A percentile compares a stretch with the other conserved stretches of the same genome.
Conservation (phyloP, 1,140 invertebrate species). For the Leptonema lineaticorne region DNA sequence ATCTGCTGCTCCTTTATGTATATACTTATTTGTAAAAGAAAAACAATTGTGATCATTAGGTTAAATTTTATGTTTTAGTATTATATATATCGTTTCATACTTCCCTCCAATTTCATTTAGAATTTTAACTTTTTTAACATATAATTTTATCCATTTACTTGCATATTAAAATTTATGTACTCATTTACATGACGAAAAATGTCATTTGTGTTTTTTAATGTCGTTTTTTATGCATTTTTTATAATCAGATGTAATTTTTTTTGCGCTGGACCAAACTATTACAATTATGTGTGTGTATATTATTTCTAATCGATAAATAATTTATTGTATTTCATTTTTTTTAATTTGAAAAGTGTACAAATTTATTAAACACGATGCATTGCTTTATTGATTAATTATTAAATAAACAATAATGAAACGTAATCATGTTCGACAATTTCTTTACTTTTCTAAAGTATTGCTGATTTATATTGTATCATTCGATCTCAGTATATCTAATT, state of each 20-base stretch:
- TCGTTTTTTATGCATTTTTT: too few relatives aligned
- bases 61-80: slow-evolving; percentile 41
- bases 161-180: too few relatives aligned
- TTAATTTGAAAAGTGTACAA: not conserved
- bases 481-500: too few relatives aligned
- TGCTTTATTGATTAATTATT: not conserved
- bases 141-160: too few relatives aligned
- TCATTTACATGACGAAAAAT: too few relatives aligned
- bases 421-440: too few relatives aligned
- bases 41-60: slow-evolving; percentile 22
- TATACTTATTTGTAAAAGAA: slow-evolving; percentile 14
- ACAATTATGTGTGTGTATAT: not conserved
- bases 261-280: not conserved
- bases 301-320: not conserved
- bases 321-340: not conserved
- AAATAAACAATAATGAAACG: too few relatives aligned
- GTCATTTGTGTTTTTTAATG: too few relatives aligned
- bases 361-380: not conserved
- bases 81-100: slow-evolving; percentile 43
- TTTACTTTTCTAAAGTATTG: too few relatives aligned
- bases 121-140: not conserved
- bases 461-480: too few relatives aligned
- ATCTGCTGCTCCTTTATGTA: slow-evolving; percentile 11
- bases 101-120: not conserved
- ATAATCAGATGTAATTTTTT: not conserved